Conservation (phyloP, 2,113 vertebrate species). For the Dicrurus megarhynchus region DNA sequence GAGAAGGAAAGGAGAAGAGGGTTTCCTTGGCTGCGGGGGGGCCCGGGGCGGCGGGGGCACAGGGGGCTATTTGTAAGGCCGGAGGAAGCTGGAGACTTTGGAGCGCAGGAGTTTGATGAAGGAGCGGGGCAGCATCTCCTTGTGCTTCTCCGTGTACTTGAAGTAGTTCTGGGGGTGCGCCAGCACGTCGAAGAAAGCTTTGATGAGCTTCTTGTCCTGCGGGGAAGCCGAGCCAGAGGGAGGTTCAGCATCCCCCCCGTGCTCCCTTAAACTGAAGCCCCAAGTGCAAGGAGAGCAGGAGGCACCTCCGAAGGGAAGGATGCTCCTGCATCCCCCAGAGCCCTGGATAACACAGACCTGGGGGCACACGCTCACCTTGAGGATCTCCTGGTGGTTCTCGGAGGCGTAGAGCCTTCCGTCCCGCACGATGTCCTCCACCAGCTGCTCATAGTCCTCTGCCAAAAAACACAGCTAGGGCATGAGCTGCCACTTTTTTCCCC, state of each 20-base stretch:
- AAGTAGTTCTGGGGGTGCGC: constrained; percentile 98
- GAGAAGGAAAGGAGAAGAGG: constrained; percentile 51
- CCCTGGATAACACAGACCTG: accelerated
- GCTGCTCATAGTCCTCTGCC: constrained; percentile 95
- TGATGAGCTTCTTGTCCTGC: constrained; percentile 99
- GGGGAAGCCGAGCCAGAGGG: neutral
- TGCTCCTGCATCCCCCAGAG: neutral
- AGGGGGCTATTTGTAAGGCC: constrained; percentile 91
- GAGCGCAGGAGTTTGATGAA: constrained; percentile 98
- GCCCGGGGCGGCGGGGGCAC: neutral
- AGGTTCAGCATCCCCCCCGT: neutral
- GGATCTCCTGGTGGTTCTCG: constrained; percentile 97
- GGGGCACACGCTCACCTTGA: constrained; percentile 79
- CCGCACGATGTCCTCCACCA: constrained; percentile 95
- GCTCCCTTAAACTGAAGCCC: neutral
- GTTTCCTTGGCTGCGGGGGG: constrained; percentile 33
- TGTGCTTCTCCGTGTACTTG: constrained; percentile 97
- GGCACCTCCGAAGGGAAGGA: accelerated
- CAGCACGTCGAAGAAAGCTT: constrained; percentile 96
- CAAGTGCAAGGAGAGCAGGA: accelerated
- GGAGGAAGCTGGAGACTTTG: constrained; percentile 96
- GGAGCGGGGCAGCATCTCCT: constrained; percentile 96
- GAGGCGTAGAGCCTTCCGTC: constrained; percentile 95
- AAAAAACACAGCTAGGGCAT: neutral
- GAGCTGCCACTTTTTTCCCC: neutral